A percentile compares a stretch with the other conserved stretches of the same genome.
Conservation (phyloP, 1,140 invertebrate species). For the Drosophila equinoxialis region DNA sequence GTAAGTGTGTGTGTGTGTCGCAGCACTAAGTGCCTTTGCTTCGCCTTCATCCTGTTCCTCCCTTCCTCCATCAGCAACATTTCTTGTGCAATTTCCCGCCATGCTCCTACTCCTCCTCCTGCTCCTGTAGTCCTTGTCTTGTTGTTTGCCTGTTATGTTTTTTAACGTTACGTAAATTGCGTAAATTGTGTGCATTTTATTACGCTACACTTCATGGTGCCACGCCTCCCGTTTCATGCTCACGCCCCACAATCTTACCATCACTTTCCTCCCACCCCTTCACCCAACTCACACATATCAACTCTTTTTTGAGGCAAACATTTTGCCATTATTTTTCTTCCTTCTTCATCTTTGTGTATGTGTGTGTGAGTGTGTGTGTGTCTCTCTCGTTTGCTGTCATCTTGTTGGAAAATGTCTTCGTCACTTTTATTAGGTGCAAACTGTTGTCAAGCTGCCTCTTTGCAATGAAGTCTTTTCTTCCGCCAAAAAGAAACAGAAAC, state of each 20-base stretch:
- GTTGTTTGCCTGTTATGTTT: conserved; percentile 67
- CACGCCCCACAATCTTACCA: conserved; percentile 10
- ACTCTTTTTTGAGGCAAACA: conserved; percentile 40
- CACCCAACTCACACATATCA: conserved; percentile 14
- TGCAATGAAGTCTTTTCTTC: conserved; percentile 21
- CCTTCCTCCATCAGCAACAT: not conserved
- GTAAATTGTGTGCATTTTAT: conserved; percentile 71
- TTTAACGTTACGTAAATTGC: conserved; percentile 70
- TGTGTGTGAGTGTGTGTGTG: not conserved
- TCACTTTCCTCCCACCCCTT: not conserved
- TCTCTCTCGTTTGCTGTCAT: conserved; percentile 29
- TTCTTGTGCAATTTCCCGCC: conserved; percentile 15
- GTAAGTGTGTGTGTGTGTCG: conserved; percentile 24
- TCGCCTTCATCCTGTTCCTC: not conserved
- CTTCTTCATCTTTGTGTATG: not conserved
- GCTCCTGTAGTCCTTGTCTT: conserved; percentile 6
- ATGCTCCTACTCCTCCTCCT: not conserved
- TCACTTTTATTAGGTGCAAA: conserved; percentile 58
- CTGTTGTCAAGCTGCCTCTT: conserved; percentile 18
- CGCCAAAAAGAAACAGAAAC: not conserved
- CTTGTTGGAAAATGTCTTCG: conserved; percentile 53
- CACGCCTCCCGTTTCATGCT: conserved; percentile 28
- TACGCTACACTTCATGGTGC: conserved; percentile 59
- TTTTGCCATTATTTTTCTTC: conserved; percentile 29
- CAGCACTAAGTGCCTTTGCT: conserved; percentile 52